Conservation (phyloP, 2,113 vertebrate species). For the Neomonachus schauinslandi region DNA sequence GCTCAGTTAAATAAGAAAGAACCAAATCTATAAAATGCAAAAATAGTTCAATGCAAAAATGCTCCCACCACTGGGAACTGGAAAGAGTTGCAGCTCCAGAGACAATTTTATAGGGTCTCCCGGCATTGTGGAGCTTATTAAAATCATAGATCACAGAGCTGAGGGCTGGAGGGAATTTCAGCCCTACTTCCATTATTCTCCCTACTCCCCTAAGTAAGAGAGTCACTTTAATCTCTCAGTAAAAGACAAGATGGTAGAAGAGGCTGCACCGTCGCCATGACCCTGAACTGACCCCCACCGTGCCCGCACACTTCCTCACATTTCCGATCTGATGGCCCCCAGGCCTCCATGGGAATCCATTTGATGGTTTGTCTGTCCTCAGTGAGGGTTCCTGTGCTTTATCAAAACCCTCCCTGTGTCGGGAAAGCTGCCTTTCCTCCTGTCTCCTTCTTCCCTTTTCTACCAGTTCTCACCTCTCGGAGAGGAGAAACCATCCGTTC, state of each 20-base stretch:
- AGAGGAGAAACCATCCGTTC: neutral
- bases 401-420: neutral
- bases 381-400: neutral
- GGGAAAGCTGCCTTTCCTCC: neutral
- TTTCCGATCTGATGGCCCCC: neutral
- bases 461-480: neutral
- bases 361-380: neutral
- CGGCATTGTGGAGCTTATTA: slow-evolving; percentile 44
- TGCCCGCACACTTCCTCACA: neutral
- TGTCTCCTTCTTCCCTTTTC: neutral
- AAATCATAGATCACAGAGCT: slow-evolving; percentile 56
- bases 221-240: neutral
- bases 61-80: neutral
- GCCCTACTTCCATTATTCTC: neutral
- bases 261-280: rapidly evolving
- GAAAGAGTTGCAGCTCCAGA: neutral
- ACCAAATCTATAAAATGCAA: slow-evolving; percentile 22
- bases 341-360: neutral
- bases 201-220: neutral
- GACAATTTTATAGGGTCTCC: neutral
- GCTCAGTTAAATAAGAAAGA: neutral
- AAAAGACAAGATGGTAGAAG: neutral
- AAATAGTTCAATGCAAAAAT: neutral
- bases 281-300: neutral
- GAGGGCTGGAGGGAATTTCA: neutral